Percentiles rank a stretch among this genome's conserved stretches.
phyloP scores from a whole-genome alignment of 2,113 vertebrate genomes.

The Lepus timidus region DNA sequence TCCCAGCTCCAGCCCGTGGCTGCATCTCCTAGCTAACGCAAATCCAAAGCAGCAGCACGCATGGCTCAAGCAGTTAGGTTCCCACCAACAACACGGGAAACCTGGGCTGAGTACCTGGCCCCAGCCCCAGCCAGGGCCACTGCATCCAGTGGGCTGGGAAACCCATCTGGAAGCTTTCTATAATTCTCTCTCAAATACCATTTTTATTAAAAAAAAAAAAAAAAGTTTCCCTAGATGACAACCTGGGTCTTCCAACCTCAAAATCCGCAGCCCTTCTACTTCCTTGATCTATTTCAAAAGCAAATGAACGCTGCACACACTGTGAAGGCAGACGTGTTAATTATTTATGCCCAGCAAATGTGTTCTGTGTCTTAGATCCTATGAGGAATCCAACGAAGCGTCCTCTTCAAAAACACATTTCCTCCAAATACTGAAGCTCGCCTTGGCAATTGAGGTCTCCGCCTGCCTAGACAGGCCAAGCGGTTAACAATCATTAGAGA shows the following conservation, averaged over 20 bases:
- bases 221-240: too few species aligned
- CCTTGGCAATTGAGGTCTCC: background rate
- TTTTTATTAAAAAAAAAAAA: too few species aligned
- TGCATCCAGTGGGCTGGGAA: too few species aligned
- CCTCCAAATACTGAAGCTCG: background rate
- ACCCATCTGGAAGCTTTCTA: too few species aligned
- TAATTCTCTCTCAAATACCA: too few species aligned
- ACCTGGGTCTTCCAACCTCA: background rate
- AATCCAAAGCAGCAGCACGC: too few species aligned
- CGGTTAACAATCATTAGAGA: background rate
- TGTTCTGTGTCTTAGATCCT: conserved; percentile 8
- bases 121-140: too few species aligned
- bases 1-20: too few species aligned
- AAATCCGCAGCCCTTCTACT: background rate
- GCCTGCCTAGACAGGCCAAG: background rate
- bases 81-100: too few species aligned
- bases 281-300: conserved; percentile 48
- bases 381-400: conserved; percentile 3
- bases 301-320: conserved; percentile 28
- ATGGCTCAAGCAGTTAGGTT: too few species aligned
- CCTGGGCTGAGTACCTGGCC: too few species aligned
- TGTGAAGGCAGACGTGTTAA: conserved; percentile 1
- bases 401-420: background rate
- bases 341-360: conserved; percentile 32
- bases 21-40: too few species aligned